phyloP scores from a whole-genome alignment of 2,888 invertebrate species.

The Pyrrhosoma nymphula region DNA sequence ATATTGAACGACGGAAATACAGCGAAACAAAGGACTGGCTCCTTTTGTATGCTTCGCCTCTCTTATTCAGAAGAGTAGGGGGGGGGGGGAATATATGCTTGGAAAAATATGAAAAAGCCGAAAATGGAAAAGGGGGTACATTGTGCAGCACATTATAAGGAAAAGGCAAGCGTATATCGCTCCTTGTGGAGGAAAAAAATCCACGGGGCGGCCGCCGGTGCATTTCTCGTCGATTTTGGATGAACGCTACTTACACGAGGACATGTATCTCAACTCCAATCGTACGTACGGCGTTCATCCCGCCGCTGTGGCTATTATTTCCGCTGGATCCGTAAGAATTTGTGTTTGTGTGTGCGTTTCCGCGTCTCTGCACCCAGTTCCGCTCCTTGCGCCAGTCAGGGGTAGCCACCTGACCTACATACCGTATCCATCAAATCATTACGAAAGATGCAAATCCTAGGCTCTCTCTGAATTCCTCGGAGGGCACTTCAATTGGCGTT shows the following conservation, averaged over 20 bases:
- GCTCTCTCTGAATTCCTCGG: not conserved
- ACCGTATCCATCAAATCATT: not conserved
- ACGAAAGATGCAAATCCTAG: not conserved
- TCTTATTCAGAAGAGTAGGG: not conserved
- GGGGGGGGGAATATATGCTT: not conserved
- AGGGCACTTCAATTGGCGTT: not conserved
- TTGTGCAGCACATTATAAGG: not conserved
- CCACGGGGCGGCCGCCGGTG: not conserved
- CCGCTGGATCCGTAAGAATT: not conserved
- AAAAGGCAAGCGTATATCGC: not conserved
- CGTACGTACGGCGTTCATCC: not conserved
- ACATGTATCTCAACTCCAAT: not conserved
- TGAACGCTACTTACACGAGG: slow-evolving; percentile 9
- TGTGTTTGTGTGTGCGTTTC: not conserved
- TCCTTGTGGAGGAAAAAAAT: not conserved
- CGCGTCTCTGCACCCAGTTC: not conserved
- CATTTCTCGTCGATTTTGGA: not conserved
- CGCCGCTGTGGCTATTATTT: not conserved
- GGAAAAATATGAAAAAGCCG: not conserved
- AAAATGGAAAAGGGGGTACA: not conserved
- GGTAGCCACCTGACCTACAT: not conserved
- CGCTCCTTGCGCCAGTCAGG: not conserved
- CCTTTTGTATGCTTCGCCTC: not conserved
- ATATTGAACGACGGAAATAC: not conserved
- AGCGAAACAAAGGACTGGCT: not conserved